These are phyloP conservation scores for Micoletzkya japonica DNA, from an alignment of 2,888 invertebrate species.

Conservation along the genomic window DNA sequence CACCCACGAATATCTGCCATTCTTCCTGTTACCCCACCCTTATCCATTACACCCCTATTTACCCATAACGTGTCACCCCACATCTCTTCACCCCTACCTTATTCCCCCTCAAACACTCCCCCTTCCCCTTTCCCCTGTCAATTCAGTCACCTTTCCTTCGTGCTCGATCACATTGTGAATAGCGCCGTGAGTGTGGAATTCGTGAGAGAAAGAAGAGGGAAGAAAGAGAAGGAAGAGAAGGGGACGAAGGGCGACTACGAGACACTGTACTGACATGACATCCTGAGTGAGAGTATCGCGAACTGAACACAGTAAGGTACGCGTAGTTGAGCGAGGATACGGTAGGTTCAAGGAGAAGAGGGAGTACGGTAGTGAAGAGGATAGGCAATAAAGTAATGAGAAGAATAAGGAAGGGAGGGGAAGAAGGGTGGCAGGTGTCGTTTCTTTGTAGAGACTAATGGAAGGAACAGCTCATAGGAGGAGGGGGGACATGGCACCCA, in stretches of 20 bases:
- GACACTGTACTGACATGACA: neutral
- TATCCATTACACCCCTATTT: neutral
- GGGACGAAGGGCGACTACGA: neutral
- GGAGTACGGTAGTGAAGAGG: slow-evolving; percentile 1
- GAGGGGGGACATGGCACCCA: neutral
- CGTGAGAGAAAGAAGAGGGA: neutral
- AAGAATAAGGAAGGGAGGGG: slow-evolving; percentile 5
- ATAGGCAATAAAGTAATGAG: slow-evolving; percentile 16
- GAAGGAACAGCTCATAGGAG: slow-evolving; percentile 10
- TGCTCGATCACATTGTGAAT: slow-evolving; percentile 26
- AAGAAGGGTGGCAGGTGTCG: slow-evolving; percentile 1
- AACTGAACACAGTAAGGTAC: neutral
- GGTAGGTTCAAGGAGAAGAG: neutral
- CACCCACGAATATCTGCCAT: slow-evolving; percentile 19
- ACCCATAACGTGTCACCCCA: neutral
- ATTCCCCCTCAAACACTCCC: neutral
- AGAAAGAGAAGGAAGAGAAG: neutral
- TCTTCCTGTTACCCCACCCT: neutral
- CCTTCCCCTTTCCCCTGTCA: too few relatives aligned
- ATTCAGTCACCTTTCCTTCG: slow-evolving; percentile 17
- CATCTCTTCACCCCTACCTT: neutral
- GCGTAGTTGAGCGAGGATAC: neutral
- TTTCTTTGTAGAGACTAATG: neutral
- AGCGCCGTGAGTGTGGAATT: slow-evolving; percentile 1
- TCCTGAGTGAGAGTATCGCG: slow-evolving; percentile 1